These are phyloP conservation scores for Boulengerochromis microlepis DNA, from an alignment of 2,113 vertebrate species.

Conservation along the genomic window DNA sequence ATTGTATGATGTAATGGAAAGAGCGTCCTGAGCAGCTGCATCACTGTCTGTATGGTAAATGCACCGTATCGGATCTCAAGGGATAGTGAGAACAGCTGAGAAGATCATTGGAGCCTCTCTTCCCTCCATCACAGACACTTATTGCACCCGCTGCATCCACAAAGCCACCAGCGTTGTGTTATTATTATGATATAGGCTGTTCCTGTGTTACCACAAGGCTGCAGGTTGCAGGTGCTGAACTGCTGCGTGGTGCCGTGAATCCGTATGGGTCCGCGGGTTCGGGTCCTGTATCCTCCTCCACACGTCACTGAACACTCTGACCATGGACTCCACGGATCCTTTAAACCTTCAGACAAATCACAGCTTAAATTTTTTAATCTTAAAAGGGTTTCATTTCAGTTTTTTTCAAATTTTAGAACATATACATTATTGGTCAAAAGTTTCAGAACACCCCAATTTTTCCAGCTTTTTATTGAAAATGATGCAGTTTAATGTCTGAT, in stretches of 20 bases:
- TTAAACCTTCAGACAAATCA: constrained; percentile 29
- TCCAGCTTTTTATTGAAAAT: not conserved
- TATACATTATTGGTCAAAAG: not conserved
- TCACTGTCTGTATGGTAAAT: not conserved
- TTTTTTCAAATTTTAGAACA: not conserved
- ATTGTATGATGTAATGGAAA: not conserved
- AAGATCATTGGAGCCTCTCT: not conserved
- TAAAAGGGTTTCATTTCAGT: not conserved
- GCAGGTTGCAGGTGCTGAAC: constrained; percentile 79
- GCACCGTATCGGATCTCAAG: not conserved
- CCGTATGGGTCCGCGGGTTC: constrained; percentile 64
- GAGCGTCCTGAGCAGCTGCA: not conserved
- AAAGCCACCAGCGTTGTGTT: not conserved
- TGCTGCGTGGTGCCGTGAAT: constrained; percentile 69
- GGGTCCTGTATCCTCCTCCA: constrained; percentile 79
- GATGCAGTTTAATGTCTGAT: not conserved
- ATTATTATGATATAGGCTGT: not conserved
- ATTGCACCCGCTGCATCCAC: not conserved
- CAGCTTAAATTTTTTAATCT: not conserved
- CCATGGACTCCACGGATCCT: constrained; percentile 77
- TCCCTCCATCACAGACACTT: not conserved
- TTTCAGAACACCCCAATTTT: not conserved
- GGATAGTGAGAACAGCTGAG: too few species aligned
- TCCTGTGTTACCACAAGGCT: constrained; percentile 76
- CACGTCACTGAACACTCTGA: constrained; percentile 81